Evolutionary conservation across 1,140 invertebrate species (phyloP).

Genomic region (Drosophila lacertosa): DNA sequence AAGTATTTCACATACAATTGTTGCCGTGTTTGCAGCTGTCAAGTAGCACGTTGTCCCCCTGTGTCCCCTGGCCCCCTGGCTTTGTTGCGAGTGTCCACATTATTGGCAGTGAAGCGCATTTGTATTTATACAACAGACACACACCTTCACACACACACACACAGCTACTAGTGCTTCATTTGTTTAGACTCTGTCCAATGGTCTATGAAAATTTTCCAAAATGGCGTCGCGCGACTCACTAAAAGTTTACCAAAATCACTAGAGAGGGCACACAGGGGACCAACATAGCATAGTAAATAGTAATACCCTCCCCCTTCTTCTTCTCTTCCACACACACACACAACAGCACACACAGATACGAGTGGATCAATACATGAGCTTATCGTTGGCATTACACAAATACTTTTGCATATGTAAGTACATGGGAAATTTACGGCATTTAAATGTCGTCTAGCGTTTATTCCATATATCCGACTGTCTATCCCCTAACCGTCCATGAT

Average conservation of each 20-base stretch:
- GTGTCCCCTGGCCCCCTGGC: neutral
- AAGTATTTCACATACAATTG: slow-evolving; percentile 52
- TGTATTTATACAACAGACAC: slow-evolving; percentile 46
- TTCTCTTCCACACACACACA: neutral
- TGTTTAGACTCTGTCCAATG: slow-evolving; percentile 79
- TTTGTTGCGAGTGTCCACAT: slow-evolving; percentile 32
- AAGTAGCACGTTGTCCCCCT: slow-evolving; percentile 18
- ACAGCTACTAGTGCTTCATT: slow-evolving; percentile 41
- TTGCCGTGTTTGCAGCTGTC: slow-evolving; percentile 42
- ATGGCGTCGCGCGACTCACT: slow-evolving; percentile 54
- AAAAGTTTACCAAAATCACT: slow-evolving; percentile 56
- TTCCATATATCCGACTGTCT: slow-evolving; percentile 3
- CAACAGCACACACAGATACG: slow-evolving; percentile 7
- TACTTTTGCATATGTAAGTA: slow-evolving; percentile 66
- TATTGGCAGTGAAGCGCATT: slow-evolving; percentile 35
- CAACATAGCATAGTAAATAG: slow-evolving; percentile 22
- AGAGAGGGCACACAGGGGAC: neutral
- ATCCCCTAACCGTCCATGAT: neutral
- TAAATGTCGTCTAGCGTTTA: slow-evolving; percentile 55
- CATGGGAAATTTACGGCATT: slow-evolving; percentile 73
- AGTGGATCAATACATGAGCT: slow-evolving; percentile 78
- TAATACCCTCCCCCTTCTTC: neutral
- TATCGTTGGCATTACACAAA: slow-evolving; percentile 78
- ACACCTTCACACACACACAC: slow-evolving; percentile 3
- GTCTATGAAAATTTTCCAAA: slow-evolving; percentile 74